phyloP scores from a whole-genome alignment of 1,140 invertebrate species.

The Drosophila repletoides region DNA sequence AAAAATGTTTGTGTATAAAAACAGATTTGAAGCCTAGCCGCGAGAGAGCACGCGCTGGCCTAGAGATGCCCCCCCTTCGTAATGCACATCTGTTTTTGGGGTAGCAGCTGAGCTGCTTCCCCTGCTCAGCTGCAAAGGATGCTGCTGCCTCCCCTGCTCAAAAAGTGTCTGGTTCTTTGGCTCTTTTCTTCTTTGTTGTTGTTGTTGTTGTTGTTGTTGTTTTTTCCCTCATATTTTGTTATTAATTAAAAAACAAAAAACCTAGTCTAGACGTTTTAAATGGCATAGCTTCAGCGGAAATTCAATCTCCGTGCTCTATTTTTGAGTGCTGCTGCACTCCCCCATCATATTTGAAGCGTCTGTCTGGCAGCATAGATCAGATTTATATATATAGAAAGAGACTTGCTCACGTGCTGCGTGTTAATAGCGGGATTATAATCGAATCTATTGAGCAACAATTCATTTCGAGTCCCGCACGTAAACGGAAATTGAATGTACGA shows the following conservation, averaged over 20 bases:
- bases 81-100: slow-evolving; percentile 53
- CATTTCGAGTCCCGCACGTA: slow-evolving; percentile 26
- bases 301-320: slow-evolving; percentile 76
- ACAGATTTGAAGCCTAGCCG: slow-evolving; percentile 60
- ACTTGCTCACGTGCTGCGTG: slow-evolving; percentile 40
- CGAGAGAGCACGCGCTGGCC: slow-evolving; percentile 61
- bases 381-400: neutral
- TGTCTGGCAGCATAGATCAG: slow-evolving; percentile 7
- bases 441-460: neutral
- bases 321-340: slow-evolving; percentile 49
- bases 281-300: slow-evolving; percentile 62
- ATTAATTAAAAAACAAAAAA: slow-evolving; percentile 71
- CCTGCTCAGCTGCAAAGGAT: slow-evolving; percentile 29
- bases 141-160: slow-evolving; percentile 27
- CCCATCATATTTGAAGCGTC: slow-evolving; percentile 34
- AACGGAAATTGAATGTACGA: slow-evolving; percentile 57
- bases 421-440: slow-evolving; percentile 29
- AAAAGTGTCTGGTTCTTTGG: slow-evolving; percentile 57
- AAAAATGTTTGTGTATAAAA: slow-evolving; percentile 33
- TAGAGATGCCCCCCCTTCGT: neutral
- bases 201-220: slow-evolving; percentile 3
- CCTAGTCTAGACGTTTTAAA: slow-evolving; percentile 72
- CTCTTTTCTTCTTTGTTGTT: slow-evolving; percentile 6
- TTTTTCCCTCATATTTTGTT: slow-evolving; percentile 25
- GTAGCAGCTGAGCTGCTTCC: slow-evolving; percentile 28